Evolutionary conservation across 2,888 invertebrate genomes (phyloP), one percentile per base, ranked within the genome.

Genomic region (Stegana nigrithorax): DNA sequence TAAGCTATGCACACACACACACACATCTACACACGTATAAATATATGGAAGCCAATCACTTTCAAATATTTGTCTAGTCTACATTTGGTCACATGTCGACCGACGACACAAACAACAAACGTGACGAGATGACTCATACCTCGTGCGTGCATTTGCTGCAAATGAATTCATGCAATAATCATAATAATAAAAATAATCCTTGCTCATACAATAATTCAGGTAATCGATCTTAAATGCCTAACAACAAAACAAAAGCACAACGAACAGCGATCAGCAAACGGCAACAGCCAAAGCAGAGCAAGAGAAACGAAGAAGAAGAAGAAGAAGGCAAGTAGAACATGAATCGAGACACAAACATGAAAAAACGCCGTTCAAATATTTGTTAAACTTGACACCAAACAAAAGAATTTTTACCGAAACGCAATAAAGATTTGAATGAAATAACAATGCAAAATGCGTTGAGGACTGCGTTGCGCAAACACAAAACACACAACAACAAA

Each of bases 341-440:
- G 62, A 68, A 66, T 68, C 66, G 67, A 67, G 67, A 60, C 69
- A 77, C 70, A 75, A 73, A 75, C 67, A 67, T 55, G 47, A 55
- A 14, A 55, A 42, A n/a, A 61, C 67, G 69, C 67, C 69, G 75
- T 73, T 73, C 70, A 81, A 81, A 80, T 80, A 78, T 81, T 82
- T 80, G 81, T 78, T 81, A 78, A 81, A 81, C 81, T 81, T 81
- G 81, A 81, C 81, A 81, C 81, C 81, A 82, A 80, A 81, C 81
- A 82, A 82, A 82, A 81, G 80, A 79, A 80, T 78, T 78, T 53
- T 79, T 77, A 75, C 79, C 81, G 75, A 78, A 76, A 72, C 72
- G 70, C 76, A 73, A 78, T 75, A 55, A 47, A 44, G 63, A 64
- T 66, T 68, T 70, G 67, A 68, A 64, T 68, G 70, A 68, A 68